phyloP scores from a whole-genome alignment of 2,888 invertebrate genomes.

The Mamestra brassicae region DNA sequence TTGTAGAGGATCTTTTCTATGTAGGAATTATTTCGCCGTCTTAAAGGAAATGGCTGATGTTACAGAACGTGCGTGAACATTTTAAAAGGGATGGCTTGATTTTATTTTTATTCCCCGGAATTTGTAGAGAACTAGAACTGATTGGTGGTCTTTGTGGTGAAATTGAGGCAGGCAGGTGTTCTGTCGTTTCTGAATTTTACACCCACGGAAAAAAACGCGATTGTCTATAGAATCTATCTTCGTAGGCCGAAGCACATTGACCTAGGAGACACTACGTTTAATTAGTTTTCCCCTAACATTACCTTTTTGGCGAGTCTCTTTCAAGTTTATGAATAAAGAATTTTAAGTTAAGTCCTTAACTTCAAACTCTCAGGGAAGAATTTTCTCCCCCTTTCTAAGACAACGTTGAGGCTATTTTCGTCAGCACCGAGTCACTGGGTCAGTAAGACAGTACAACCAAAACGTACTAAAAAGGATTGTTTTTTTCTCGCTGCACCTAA shows the following conservation, averaged over 20 bases:
- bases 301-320: no score
- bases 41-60: conserved; percentile 26
- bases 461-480: conserved; percentile 16
- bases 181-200: no score
- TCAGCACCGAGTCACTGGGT: neutral
- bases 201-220: no score
- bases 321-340: no score
- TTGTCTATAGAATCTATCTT: no score
- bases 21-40: conserved; percentile 27
- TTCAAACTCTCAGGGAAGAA: neutral
- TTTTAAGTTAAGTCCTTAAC: no score
- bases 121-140: neutral
- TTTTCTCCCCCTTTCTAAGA: neutral
- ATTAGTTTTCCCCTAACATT: no score
- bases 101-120: neutral
- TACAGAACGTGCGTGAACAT: neutral
- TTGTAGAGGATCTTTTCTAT: conserved; percentile 23
- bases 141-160: neutral
- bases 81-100: neutral
- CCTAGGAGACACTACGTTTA: no score
- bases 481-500: conserved; percentile 37
- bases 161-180: no score
- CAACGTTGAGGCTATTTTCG: neutral
- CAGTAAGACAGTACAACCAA: neutral
- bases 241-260: no score